Evolutionary conservation across 2,888 invertebrate genomes (phyloP).

Genomic region (Sipha maydis): DNA sequence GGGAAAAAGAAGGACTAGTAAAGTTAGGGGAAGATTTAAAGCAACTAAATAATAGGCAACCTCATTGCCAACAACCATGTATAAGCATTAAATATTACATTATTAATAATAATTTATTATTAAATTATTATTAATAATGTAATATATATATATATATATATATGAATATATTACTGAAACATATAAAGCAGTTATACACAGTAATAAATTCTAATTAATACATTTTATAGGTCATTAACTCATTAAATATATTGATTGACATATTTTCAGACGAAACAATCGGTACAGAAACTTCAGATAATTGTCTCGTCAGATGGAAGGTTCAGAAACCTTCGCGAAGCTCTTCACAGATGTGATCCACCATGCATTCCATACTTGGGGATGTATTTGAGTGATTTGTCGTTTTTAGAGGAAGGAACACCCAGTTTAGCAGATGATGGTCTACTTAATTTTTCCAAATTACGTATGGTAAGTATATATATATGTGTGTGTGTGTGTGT

Average conservation of each 20-base stretch:
- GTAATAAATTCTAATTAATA: neutral
- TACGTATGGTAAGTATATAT: slow-evolving; percentile 81
- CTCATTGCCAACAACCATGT: too few species aligned
- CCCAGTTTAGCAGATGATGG: slow-evolving; percentile 90
- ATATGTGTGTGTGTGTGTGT: neutral
- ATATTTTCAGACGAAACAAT: slow-evolving; percentile 80
- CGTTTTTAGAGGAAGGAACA: slow-evolving; percentile 93
- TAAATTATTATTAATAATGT: too few species aligned
- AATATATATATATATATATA: too few species aligned
- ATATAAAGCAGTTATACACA: neutral
- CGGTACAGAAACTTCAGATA: slow-evolving; percentile 85
- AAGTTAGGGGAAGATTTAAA: too few species aligned
- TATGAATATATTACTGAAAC: too few species aligned
- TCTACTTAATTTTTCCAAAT: slow-evolving; percentile 90
- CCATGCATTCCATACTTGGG: slow-evolving; percentile 89
- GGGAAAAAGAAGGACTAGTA: too few species aligned
- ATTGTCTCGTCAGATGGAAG: slow-evolving; percentile 90
- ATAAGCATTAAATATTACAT: too few species aligned
- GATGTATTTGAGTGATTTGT: slow-evolving; percentile 88
- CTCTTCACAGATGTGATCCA: slow-evolving; percentile 88
- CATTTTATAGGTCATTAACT: neutral
- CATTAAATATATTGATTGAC: too few species aligned
- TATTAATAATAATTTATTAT: too few species aligned
- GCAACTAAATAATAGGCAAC: too few species aligned
- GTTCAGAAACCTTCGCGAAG: slow-evolving; percentile 86